Conservation (phyloP, 2,888 invertebrate species). For the Phania funesta region DNA sequence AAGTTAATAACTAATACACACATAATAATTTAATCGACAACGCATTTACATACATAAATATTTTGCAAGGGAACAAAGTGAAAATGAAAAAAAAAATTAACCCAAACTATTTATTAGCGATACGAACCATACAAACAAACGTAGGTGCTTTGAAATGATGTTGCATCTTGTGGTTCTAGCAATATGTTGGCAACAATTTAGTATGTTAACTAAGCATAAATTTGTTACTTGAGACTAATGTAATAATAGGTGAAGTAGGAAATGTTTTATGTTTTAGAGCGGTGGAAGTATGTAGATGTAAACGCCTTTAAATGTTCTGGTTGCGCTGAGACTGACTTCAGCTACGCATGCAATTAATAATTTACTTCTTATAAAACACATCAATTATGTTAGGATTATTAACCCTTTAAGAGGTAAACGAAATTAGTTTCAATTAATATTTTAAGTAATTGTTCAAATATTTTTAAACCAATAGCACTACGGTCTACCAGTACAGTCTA, state of each 20-base stretch:
- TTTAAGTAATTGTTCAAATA: background rate
- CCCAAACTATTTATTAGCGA: slow-evolving; percentile 23
- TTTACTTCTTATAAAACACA: slow-evolving; percentile 19
- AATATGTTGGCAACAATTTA: slow-evolving; percentile 53
- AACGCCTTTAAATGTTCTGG: slow-evolving; percentile 29
- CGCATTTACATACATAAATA: too few species aligned
- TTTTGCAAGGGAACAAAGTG: background rate
- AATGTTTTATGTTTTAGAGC: slow-evolving; percentile 1
- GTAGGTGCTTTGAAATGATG: background rate
- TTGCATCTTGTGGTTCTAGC: background rate
- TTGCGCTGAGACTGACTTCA: slow-evolving; percentile 51
- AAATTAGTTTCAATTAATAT: background rate
- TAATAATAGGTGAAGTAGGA: slow-evolving; percentile 35
- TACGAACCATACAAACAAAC: background rate
- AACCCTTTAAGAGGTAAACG: background rate
- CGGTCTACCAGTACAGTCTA: too few species aligned
- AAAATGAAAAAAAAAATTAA: too few species aligned
- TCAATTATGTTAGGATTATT: slow-evolving; percentile 30
- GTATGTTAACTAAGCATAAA: slow-evolving; percentile 61
- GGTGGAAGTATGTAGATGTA: background rate
- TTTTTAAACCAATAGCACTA: too few species aligned
- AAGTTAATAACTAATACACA: slow-evolving; percentile 46
- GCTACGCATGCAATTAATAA: slow-evolving; percentile 60
- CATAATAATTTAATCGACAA: slow-evolving; percentile 57
- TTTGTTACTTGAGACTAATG: slow-evolving; percentile 40